Evolutionary conservation across 2,113 vertebrate species (phyloP).

Genomic region (Gadus macrocephalus): DNA sequence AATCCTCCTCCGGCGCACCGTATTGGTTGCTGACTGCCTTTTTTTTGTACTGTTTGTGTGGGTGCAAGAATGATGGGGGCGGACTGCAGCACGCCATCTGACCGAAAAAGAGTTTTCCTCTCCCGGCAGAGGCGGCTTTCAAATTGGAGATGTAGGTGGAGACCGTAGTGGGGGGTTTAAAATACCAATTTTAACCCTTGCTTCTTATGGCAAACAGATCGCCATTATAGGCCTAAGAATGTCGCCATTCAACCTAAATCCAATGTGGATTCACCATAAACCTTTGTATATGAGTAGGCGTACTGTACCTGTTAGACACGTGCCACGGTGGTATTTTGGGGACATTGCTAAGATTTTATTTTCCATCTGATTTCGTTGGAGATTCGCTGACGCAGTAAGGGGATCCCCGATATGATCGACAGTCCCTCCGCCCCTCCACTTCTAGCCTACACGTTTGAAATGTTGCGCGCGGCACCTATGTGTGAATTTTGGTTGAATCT

Average conservation of each 20-base stretch:
- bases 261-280: no score
- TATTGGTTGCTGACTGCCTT: slow-evolving; percentile 76
- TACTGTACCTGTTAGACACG: neutral
- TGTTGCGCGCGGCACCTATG: no score
- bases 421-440: neutral
- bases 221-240: neutral
- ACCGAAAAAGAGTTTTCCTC: slow-evolving; percentile 82
- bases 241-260: no score
- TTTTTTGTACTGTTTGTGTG: slow-evolving; percentile 70
- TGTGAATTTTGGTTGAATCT: no score
- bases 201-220: slow-evolving; percentile 12
- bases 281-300: no score
- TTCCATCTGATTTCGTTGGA: neutral
- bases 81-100: slow-evolving; percentile 81
- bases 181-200: slow-evolving; percentile 58
- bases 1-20: slow-evolving; percentile 70
- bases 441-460: neutral
- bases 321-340: neutral
- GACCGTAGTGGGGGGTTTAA: slow-evolving; percentile 41
- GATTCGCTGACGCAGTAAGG: slow-evolving; percentile 1
- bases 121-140: slow-evolving; percentile 74
- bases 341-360: neutral
- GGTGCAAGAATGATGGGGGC: slow-evolving; percentile 80
- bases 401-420: neutral
- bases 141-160: slow-evolving; percentile 60